Evolutionary conservation across 1,140 invertebrate genomes (phyloP), one percentile per base, ranked within the genome.

Genomic region (Cotesia glomerata): DNA sequence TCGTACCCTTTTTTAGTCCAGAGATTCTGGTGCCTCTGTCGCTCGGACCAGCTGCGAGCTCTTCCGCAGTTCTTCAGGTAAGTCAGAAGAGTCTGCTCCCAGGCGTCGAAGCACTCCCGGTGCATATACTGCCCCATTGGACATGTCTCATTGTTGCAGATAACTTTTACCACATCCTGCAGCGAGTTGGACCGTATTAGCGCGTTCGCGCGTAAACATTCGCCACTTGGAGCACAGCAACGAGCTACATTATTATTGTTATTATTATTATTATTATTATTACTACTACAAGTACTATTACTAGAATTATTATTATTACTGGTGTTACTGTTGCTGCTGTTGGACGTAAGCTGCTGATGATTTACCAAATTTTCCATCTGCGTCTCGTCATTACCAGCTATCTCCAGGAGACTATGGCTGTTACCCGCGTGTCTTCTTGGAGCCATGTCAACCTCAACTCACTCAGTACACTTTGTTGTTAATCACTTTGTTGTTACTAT

Each of bases 1-100:
- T 99, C 97, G 88, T 98, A 98, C 11, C 96, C 97, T 85, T 97
- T 97, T 86, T 98, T 98, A 51, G 96, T 98, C 97, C 97, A 99
- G 69, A 99, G 87, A 83, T 98, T 97, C 87, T 98, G 96, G 75
- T 95, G 91, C 14, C 96, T 90, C 85, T 98, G 96, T 59, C 95
- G 90, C 83, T 98, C 96, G 32, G 95, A 96, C 97, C 97, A 98
- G 66, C 93, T 95, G 14, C 96, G 90, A 2, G 96, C 96, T 14
- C 96, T 88, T 11, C 95, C 95, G 86, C 94, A 96, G 5, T 93
- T 93, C 81, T 96, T 95, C 58, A 98, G 89, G 81, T 95, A 97
- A 45, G 92, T 92, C 72, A 98, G 89, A 14, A 98, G 93, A 5
- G 91, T 90, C 82, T 93, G 91, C 86, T 98, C 96, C 95, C 96